Evolutionary conservation across 2,113 vertebrate genomes (phyloP).

Genomic region (Caretta caretta): DNA sequence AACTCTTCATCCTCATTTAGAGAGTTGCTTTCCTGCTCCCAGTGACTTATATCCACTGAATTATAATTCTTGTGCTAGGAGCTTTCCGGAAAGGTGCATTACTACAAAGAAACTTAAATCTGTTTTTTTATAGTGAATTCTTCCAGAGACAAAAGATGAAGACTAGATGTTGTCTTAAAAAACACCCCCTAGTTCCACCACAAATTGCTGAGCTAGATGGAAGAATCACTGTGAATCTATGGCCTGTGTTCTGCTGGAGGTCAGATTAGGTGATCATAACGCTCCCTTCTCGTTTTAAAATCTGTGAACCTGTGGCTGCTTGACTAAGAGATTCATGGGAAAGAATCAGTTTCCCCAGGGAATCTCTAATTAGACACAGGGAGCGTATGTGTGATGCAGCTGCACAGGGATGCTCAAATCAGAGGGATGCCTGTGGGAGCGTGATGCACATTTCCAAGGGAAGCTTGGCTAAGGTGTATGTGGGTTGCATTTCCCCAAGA

Average conservation of each 20-base stretch:
- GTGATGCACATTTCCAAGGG: slow-evolving; percentile 39
- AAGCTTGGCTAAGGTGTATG: background rate
- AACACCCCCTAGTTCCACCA: background rate
- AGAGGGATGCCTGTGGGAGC: background rate
- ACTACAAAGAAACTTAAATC: background rate
- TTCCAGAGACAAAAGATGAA: background rate
- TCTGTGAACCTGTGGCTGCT: background rate
- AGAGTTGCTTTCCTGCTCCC: background rate
- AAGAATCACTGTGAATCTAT: background rate
- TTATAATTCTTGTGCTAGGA: background rate
- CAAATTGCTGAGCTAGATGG: background rate
- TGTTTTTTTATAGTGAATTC: background rate
- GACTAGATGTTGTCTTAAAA: background rate
- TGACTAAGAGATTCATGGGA: rapidly evolving
- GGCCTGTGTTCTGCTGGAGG: no score
- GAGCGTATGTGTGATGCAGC: background rate
- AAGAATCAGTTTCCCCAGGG: slow-evolving; percentile 30
- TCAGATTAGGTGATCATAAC: background rate
- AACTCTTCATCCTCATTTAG: background rate
- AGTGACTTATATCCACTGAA: background rate
- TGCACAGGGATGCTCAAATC: slow-evolving; percentile 46
- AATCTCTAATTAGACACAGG: background rate
- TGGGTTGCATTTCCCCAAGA: slow-evolving; percentile 26
- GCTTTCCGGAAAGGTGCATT: background rate
- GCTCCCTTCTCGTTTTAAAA: background rate